Conservation (phyloP, 1,140 invertebrate genomes). For the Chironomus striatipennis region DNA sequence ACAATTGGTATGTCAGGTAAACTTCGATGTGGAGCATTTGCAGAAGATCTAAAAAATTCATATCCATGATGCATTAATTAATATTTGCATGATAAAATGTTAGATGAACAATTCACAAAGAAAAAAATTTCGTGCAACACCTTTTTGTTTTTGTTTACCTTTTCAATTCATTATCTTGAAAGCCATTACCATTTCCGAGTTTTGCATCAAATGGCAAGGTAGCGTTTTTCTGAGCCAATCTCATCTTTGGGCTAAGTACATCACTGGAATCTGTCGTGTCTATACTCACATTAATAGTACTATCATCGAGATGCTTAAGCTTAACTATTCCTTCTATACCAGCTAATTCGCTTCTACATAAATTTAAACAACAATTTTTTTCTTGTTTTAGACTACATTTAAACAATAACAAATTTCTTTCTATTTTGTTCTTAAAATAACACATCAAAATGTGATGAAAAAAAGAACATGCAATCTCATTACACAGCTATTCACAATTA, state of each 20-base stretch:
- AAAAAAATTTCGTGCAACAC: slow-evolving; percentile 2
- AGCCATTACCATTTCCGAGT: slow-evolving; percentile 21
- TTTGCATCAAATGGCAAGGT: slow-evolving; percentile 32
- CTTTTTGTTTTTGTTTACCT: neutral
- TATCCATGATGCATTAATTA: slow-evolving; percentile 15
- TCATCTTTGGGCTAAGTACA: slow-evolving; percentile 36
- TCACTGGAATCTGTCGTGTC: slow-evolving; percentile 28
- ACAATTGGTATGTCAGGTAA: slow-evolving; percentile 54
- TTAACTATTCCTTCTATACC: slow-evolving; percentile 48
- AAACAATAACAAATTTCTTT: slow-evolving; percentile 26
- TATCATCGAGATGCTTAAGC: slow-evolving; percentile 46
- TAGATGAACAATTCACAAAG: neutral
- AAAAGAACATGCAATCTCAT: neutral
- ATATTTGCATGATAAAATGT: slow-evolving; percentile 25
- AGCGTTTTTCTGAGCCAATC: slow-evolving; percentile 33
- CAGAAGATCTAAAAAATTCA: slow-evolving; percentile 26
- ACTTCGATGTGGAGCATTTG: slow-evolving; percentile 48
- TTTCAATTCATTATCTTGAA: slow-evolving; percentile 22
- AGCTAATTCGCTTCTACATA: slow-evolving; percentile 43
- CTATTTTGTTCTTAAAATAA: neutral
- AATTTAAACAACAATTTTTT: slow-evolving; percentile 25
- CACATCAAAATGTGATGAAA: neutral
- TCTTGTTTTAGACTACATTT: too few relatives aligned
- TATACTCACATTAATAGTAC: slow-evolving; percentile 41
- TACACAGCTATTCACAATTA: slow-evolving; percentile 9